Conservation (phyloP, 2,113 vertebrate species). For the Andinoacara biseriatus region DNA sequence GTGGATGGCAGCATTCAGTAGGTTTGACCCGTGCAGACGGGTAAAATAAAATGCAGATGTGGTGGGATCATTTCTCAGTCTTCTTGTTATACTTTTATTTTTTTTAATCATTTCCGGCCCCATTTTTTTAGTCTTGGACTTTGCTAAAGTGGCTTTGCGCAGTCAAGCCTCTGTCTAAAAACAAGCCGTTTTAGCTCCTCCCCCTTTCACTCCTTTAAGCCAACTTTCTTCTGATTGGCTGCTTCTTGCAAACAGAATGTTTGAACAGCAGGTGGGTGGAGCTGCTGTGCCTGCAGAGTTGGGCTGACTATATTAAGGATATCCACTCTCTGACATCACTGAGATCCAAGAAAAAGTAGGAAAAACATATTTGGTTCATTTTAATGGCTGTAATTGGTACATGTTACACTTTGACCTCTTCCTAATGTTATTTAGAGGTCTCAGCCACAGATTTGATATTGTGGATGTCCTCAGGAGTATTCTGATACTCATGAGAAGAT, state of each 20-base stretch:
- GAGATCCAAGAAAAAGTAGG: not conserved
- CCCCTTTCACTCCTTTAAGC: not conserved
- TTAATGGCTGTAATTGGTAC: too few species aligned
- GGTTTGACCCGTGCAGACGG: not conserved
- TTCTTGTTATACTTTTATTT: not conserved
- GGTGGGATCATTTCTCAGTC: not conserved
- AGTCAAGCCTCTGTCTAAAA: not conserved
- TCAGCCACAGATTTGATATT: not conserved
- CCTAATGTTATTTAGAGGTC: not conserved
- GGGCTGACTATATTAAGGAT: not conserved
- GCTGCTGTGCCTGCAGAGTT: not conserved
- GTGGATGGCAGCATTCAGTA: not conserved
- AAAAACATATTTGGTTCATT: too few species aligned
- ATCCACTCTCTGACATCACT: not conserved
- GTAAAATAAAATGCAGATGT: too few species aligned
- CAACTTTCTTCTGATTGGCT: not conserved
- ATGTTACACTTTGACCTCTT: not conserved
- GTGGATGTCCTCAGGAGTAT: not conserved
- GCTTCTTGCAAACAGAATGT: not conserved
- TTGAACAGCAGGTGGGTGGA: not conserved
- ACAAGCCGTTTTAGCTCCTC: not conserved
- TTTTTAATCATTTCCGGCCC: not conserved
- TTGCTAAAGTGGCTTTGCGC: not conserved
- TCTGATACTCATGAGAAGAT: not conserved
- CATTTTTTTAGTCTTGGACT: not conserved